phyloP scores from a whole-genome alignment of 2,797 vertebrate species.

The Melanotaenia boesemani region DNA sequence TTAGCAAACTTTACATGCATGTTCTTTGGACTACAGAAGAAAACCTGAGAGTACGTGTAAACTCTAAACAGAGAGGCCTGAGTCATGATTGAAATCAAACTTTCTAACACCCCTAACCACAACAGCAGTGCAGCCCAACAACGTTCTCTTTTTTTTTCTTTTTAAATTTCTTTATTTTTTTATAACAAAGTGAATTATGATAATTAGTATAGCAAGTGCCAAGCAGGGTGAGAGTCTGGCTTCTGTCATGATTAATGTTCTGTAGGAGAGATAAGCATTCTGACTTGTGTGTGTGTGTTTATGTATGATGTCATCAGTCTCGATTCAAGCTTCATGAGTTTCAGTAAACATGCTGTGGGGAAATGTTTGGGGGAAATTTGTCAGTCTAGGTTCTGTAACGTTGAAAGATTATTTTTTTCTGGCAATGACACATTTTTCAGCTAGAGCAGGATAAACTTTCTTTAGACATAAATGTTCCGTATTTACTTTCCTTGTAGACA shows the following conservation, averaged over 20 bases:
- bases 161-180: background rate
- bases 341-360: background rate
- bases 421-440: background rate
- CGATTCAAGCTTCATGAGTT: constrained; percentile 8
- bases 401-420: background rate
- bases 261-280: constrained; percentile 29
- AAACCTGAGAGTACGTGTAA: no score
- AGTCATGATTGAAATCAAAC: no score
- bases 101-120: no score
- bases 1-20: no score
- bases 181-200: background rate
- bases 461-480: constrained; percentile 33
- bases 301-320: constrained; percentile 26
- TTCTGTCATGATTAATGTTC: constrained; percentile 33
- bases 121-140: no score
- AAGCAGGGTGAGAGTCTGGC: constrained; percentile 24
- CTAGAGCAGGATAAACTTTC: constrained; percentile 12
- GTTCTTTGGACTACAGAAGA: no score
- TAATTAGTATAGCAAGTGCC: constrained; percentile 5
- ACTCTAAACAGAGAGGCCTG: no score
- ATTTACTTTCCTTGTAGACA: constrained; percentile 25
- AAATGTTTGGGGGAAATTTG: background rate
- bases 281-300: constrained; percentile 15
- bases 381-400: background rate
- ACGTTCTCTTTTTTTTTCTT: background rate